A percentile compares a stretch with the other conserved stretches of the same genome.
These are phyloP conservation scores for Calvadosia cruxmelitensis DNA, from an alignment of 30 jellyfish, hydroid and myxozoan species.

Conservation along the genomic window DNA sequence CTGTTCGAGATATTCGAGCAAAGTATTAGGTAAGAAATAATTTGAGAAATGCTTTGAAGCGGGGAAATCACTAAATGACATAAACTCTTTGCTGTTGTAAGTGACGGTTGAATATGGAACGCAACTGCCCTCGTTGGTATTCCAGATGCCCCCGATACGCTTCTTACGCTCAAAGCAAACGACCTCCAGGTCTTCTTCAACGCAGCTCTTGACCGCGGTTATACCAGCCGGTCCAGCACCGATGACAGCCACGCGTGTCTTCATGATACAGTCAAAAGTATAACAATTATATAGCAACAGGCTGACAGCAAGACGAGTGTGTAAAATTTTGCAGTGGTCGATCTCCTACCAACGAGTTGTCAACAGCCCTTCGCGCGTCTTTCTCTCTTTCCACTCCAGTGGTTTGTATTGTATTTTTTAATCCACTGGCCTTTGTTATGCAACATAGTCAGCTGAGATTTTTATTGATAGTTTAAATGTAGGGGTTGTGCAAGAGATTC, in stretches of 20 bases:
- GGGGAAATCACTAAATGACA: conserved; percentile 82
- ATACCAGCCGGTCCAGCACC: conserved; percentile 83
- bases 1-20: conserved; percentile 53
- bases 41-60: conserved; percentile 58
- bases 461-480: no score
- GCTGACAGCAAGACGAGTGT: no score
- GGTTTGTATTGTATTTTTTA: no score
- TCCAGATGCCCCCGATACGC: conserved; percentile 72
- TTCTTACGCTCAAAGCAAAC: conserved; percentile 70
- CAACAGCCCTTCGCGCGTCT: no score
- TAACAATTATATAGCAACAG: not conserved
- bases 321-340: no score
- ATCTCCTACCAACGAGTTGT: no score
- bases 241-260: conserved; percentile 52
- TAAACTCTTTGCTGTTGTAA: conserved; percentile 77
- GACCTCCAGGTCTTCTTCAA: conserved; percentile 81
- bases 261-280: not conserved
- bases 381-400: no score
- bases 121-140: conserved; percentile 41
- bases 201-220: conserved; percentile 46
- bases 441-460: no score
- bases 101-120: conserved; percentile 69
- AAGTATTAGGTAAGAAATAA: conserved; percentile 50
- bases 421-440: no score
- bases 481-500: no score